Evolutionary conservation across 2,888 invertebrate species (phyloP).

Genomic region (Polydrusus cervinus): DNA sequence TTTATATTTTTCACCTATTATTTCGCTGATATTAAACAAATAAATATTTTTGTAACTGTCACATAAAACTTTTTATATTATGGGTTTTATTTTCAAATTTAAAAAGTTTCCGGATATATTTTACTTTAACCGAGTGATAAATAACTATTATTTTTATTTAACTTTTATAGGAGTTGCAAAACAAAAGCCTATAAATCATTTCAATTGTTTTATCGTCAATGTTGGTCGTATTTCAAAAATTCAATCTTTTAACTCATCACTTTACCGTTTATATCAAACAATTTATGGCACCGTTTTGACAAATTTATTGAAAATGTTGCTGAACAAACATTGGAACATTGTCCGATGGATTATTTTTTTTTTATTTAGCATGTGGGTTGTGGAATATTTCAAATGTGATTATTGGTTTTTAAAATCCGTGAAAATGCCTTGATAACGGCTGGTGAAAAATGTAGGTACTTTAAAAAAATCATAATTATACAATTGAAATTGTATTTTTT

Average conservation of each 20-base stretch:
- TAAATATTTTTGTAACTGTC: conserved; percentile 34
- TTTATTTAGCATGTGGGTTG: neutral
- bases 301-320: conserved; percentile 61
- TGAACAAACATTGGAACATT: conserved; percentile 46
- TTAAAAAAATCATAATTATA: too few species aligned
- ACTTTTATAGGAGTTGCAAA: conserved; percentile 47
- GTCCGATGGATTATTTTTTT: neutral
- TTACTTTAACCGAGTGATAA: conserved; percentile 44
- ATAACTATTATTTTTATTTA: conserved; percentile 52
- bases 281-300: conserved; percentile 62
- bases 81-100: conserved; percentile 48
- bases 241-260: conserved; percentile 66
- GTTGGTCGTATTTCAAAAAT: conserved; percentile 63
- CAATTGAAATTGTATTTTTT: too few species aligned
- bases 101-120: conserved; percentile 47
- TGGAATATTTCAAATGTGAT: neutral
- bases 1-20: conserved; percentile 29
- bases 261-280: conserved; percentile 57
- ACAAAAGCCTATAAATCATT: conserved; percentile 50
- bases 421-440: neutral
- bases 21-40: conserved; percentile 29
- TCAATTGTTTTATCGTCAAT: conserved; percentile 56
- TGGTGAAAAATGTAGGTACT: too few species aligned
- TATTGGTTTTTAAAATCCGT: neutral
- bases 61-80: conserved; percentile 48